Conservation (phyloP, 2,113 vertebrate genomes). For the Sminthopsis crassicaudata region DNA sequence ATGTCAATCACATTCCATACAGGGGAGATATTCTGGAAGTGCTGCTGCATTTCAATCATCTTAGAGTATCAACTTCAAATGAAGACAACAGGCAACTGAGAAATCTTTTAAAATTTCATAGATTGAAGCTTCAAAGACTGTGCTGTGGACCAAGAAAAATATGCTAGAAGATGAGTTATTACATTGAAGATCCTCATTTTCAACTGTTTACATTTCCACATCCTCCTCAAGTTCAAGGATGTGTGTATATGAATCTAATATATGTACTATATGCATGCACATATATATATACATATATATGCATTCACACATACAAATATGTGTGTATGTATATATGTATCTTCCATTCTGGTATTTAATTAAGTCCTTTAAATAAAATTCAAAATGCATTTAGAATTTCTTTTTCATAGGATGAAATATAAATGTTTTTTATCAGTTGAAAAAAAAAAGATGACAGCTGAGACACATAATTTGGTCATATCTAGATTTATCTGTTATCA, state of each 20-base stretch:
- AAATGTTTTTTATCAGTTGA: not conserved
- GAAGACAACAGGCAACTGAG: not conserved
- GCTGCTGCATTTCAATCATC: not conserved
- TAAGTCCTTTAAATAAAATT: not conserved
- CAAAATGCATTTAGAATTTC: not conserved
- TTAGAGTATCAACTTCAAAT: conserved; percentile 16
- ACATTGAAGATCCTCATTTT: not conserved
- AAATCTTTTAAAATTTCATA: not conserved
- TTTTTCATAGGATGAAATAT: not conserved
- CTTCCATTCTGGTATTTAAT: not conserved
- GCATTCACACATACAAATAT: no score
- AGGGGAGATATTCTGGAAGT: not conserved
- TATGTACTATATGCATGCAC: no score
- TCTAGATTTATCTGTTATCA: conserved; percentile 17
- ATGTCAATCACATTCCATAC: not conserved
- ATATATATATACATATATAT: no score
- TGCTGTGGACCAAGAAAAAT: not conserved
- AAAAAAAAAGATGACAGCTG: not conserved
- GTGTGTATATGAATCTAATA: not conserved
- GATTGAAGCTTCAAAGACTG: not conserved
- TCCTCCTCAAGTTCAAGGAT: not conserved
- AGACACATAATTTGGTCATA: not conserved
- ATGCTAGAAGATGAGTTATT: not conserved
- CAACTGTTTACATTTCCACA: not conserved
- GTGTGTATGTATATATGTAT: not conserved